Conservation (phyloP, 2,797 vertebrate species). For the Chrysocyon brachyurus region DNA sequence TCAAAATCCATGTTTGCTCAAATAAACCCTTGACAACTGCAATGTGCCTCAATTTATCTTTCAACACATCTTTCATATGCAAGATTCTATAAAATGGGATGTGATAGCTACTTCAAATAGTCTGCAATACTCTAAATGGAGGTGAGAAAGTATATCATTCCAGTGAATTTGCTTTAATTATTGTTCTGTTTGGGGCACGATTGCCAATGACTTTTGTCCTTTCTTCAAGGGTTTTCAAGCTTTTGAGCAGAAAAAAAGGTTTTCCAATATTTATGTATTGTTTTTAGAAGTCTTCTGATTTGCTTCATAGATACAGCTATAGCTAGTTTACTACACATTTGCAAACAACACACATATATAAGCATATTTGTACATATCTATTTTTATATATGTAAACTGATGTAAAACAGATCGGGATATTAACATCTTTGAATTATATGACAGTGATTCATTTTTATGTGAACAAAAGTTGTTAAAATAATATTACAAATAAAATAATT, state of each 20-base stretch:
- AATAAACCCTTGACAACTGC: neutral
- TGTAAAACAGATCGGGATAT: neutral
- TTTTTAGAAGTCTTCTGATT: neutral
- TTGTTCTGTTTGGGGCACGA: neutral
- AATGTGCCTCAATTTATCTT: neutral
- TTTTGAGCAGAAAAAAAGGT: neutral
- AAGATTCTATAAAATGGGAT: neutral
- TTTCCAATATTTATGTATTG: neutral
- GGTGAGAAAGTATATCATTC: neutral
- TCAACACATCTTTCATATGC: neutral
- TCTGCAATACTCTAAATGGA: neutral
- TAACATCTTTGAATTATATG: neutral
- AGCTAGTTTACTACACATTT: neutral
- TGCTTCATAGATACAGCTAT: neutral
- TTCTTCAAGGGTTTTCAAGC: neutral
- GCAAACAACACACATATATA: neutral
- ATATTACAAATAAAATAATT: neutral
- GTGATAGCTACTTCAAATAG: neutral
- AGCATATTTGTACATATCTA: neutral
- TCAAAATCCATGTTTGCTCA: neutral
- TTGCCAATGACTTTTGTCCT: neutral
- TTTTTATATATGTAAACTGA: neutral
- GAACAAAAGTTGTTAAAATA: neutral
- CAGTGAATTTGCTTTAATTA: neutral
- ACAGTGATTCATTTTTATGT: neutral